Conservation (phyloP, 2,113 vertebrate species). For the Excalfactoria chinensis region DNA sequence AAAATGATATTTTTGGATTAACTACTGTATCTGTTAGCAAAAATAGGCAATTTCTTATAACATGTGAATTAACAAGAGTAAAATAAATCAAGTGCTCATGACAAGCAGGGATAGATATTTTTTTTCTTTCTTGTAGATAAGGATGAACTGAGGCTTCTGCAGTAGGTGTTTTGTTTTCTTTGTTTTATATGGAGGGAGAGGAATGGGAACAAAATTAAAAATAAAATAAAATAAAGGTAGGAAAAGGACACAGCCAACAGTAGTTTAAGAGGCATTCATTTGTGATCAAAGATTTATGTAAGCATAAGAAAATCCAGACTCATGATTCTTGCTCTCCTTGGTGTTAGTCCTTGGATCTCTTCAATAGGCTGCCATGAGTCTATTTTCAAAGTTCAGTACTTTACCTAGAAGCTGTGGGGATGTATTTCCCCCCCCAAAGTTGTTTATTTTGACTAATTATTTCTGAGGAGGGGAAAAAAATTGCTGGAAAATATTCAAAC, state of each 20-base stretch:
- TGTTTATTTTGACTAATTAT: not conserved
- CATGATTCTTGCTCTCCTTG: not conserved
- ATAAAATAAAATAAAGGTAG: too few species aligned
- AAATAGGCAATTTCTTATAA: not conserved
- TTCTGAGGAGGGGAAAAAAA: not conserved
- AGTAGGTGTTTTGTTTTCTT: not conserved
- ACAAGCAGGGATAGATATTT: not conserved
- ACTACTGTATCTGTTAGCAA: not conserved
- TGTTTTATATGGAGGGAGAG: not conserved
- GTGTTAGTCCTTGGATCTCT: not conserved
- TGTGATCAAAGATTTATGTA: not conserved
- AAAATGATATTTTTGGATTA: not conserved
- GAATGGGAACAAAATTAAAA: not conserved
- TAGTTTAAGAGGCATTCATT: not conserved
- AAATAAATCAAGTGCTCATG: not conserved
- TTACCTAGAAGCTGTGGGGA: not conserved
- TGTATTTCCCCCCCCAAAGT: accelerated
- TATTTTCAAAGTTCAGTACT: not conserved
- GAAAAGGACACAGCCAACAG: not conserved
- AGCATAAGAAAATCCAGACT: not conserved
- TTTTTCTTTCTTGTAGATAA: not conserved
- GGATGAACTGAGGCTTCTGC: not conserved
- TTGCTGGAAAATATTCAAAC: not conserved
- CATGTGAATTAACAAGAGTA: not conserved
- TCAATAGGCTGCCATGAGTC: accelerated